Evolutionary conservation across 2,888 invertebrate genomes (phyloP), one percentile per base, ranked within the genome.

Genomic region (Phortica magna): DNA sequence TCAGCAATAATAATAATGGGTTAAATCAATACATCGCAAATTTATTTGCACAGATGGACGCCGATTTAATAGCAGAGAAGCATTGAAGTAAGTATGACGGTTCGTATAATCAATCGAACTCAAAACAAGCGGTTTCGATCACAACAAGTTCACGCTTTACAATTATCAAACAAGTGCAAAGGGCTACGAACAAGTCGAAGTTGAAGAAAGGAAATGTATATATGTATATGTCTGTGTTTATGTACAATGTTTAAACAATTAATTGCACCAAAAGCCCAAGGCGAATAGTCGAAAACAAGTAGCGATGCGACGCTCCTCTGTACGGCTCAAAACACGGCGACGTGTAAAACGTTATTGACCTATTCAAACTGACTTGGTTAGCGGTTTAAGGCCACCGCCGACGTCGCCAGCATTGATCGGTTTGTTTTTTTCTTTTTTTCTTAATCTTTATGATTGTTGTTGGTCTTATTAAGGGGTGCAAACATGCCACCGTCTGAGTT

Each of bases 401-500:
- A 22, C 48, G 53, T 41, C 68, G 75, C 22, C n/a, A 59, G 43
- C 57, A 43, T 61, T 14, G 70, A 68, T 14, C 19, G 17, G 67
- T 67, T 42, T 42, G n/a, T 31, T 19, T 48, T 71, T 12, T 53
- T 53, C 31, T 19, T 19, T 42, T 68, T 68, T 19, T n/a, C 31
- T 10, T 68, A 43, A 12, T 12, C n/a, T 53, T 71, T 55, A 31
- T 71, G 53, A 6, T 71, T 77, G 77, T 75, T 81, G 80, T 84
- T 88, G 82, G 83, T 85, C 88, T 88, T 88, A 88, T 88, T 87
- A 88, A 84, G 84, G 31, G 88, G 88, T 87, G 88, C 84, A 88
- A 88, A 88, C 88, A 88, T 88, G 84, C 88, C 87, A 88, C 84
- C 85, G 85, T 80, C 83, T 70, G 75, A 31, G 88, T 82, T 85